Percentiles rank a stretch among this genome's conserved stretches.
Conservation (phyloP, 2,888 invertebrate species). For the Nomada fucata region DNA sequence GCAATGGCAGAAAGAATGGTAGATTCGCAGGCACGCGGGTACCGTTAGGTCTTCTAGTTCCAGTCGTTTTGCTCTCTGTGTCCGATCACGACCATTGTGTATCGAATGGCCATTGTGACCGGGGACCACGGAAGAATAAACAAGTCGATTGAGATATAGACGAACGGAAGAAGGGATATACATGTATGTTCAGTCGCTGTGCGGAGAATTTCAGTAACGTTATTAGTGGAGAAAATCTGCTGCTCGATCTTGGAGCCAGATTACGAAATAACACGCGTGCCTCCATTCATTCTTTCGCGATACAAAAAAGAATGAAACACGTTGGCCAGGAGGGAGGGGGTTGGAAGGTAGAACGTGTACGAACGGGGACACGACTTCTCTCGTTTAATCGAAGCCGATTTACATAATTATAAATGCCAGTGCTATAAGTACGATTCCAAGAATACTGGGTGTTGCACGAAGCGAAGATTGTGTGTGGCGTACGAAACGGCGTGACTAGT, state of each 20-base stretch:
- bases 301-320: conserved; percentile 12
- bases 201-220: conserved; percentile 22
- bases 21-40: conserved; percentile 23
- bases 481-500: not conserved
- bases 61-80: conserved; percentile 1
- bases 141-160: conserved; percentile 32
- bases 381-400: conserved; percentile 42
- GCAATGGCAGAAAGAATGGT: not conserved
- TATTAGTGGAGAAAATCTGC: conserved; percentile 31
- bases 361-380: conserved; percentile 22
- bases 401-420: conserved; percentile 54
- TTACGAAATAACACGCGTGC: conserved; percentile 38
- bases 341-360: conserved; percentile 8
- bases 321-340: not conserved
- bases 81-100: conserved; percentile 38
- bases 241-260: conserved; percentile 13
- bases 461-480: not conserved
- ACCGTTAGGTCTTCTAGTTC: conserved; percentile 35
- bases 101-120: conserved; percentile 1
- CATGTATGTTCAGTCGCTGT: not conserved
- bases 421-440: conserved; percentile 23
- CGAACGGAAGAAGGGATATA: not conserved
- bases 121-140: conserved; percentile 15
- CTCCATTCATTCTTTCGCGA: conserved; percentile 34
- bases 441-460: not conserved